Evolutionary conservation across 2,113 vertebrate genomes (phyloP).

Genomic region (Plotosus lineatus): DNA sequence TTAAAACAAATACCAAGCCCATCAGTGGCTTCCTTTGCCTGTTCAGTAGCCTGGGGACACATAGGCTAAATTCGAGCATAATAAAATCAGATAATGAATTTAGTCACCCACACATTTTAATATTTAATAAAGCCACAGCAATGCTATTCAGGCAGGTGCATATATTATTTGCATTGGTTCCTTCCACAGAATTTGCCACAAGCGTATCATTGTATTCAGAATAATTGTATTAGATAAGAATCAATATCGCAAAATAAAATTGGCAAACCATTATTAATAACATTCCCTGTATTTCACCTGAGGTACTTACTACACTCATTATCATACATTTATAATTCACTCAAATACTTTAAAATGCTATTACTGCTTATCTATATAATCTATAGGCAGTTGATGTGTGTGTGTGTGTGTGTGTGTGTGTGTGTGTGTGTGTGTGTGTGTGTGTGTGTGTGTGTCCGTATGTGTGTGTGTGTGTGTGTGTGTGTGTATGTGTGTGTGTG

Average conservation of each 20-base stretch:
- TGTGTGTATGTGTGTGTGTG: too few species aligned
- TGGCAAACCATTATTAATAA: neutral
- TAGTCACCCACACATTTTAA: slow-evolving; percentile 69
- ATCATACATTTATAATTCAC: neutral
- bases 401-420: neutral
- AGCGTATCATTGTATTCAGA: slow-evolving; percentile 5
- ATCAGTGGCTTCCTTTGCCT: slow-evolving; percentile 10
- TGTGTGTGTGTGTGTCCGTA: too few species aligned
- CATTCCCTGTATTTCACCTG: neutral
- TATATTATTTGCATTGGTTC: slow-evolving; percentile 63
- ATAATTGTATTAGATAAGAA: neutral
- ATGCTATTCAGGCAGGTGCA: slow-evolving; percentile 50
- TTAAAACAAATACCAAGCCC: slow-evolving; percentile 20
- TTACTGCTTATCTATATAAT: neutral
- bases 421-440: neutral
- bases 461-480: too few species aligned
- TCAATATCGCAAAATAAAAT: neutral
- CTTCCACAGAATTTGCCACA: neutral
- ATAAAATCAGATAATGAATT: slow-evolving; percentile 73
- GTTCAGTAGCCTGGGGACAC: slow-evolving; percentile 8
- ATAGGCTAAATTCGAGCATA: slow-evolving; percentile 50
- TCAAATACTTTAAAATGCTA: neutral
- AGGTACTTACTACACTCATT: neutral
- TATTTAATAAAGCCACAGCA: slow-evolving; percentile 62
- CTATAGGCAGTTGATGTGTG: too few species aligned